Evolutionary conservation across 2,888 invertebrate species (phyloP), one percentile per base, ranked within the genome.

Genomic region (Chrysolina oricalcia): DNA sequence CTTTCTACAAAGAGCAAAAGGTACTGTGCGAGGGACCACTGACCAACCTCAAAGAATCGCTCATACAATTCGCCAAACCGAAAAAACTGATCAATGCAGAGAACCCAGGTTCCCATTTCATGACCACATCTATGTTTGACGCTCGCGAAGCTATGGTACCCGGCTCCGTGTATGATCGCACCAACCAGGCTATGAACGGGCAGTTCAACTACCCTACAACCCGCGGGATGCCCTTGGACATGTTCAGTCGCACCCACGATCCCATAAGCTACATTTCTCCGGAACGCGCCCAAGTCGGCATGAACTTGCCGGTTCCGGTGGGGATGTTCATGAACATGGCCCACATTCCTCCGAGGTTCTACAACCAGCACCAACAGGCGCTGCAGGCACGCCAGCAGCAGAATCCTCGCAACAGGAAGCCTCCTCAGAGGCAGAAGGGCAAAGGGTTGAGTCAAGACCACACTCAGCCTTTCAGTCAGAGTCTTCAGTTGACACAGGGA

Each of bases 11-110:
- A 88, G 99, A 99, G 87, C 96, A 98, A 80, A 96, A 97, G 87
- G 97, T 97, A 50, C 90, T 99, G 19, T 98, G 99, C 6, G 99
- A 99, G 89, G 99, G 99, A 0, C 98, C 99, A 0, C 90, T 99
- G 46, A 98, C 97, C 82, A 99, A 99, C 89, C 90, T 99, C 71
- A 98, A 98, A 86, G 98, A 98, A 88, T 97, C 98, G 0, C 93
- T 97, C 86, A 97, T 99, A 75, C 98, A 97, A 88, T 98, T 99
- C 89, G 96, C 98, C 41, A 99, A 98, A 88, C 98, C 98, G 1
- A 97, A 98, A 89, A 98, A 98, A 88, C 91, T 99, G 80, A 94
- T 97, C 21, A 98, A 99, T 88, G 93, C 96, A 0, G 93, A 96
- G 73, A 99, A 98, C 89, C 98, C 98, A 1, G 98, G 98, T 0